Evolutionary conservation across 1,140 invertebrate species (phyloP).

Genomic region (Lysiphlebus fabarum): DNA sequence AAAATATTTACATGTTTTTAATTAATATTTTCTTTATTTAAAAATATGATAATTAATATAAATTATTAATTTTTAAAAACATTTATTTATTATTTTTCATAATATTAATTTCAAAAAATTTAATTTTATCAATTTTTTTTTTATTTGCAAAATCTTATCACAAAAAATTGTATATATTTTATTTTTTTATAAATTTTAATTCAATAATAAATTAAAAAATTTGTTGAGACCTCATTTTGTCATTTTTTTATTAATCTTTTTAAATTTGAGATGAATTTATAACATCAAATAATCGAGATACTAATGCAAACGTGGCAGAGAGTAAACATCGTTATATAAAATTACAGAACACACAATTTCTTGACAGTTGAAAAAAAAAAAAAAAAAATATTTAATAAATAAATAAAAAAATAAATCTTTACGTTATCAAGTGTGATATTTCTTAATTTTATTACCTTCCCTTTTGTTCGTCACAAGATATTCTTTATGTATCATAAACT

Average conservation of each 20-base stretch:
- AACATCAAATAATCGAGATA: constrained; percentile 27
- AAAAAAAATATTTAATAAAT: constrained; percentile 2
- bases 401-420: not conserved
- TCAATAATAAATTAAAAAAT: no score
- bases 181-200: no score
- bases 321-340: constrained; percentile 33
- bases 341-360: constrained; percentile 4
- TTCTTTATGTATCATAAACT: not conserved
- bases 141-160: no score
- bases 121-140: no score
- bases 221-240: not conserved
- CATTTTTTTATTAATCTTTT: constrained; percentile 19
- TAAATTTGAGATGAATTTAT: constrained; percentile 34
- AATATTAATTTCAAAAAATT: no score
- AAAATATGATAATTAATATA: no score
- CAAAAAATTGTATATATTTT: no score
- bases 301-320: constrained; percentile 26
- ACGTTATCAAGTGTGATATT: not conserved
- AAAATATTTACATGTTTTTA: no score
- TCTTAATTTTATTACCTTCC: not conserved
- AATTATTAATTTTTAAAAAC: no score
- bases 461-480: not conserved
- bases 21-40: no score
- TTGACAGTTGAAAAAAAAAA: not conserved
- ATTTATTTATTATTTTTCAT: no score